Conservation (phyloP, 2,113 vertebrate species). For the Zosterops pallidus region DNA sequence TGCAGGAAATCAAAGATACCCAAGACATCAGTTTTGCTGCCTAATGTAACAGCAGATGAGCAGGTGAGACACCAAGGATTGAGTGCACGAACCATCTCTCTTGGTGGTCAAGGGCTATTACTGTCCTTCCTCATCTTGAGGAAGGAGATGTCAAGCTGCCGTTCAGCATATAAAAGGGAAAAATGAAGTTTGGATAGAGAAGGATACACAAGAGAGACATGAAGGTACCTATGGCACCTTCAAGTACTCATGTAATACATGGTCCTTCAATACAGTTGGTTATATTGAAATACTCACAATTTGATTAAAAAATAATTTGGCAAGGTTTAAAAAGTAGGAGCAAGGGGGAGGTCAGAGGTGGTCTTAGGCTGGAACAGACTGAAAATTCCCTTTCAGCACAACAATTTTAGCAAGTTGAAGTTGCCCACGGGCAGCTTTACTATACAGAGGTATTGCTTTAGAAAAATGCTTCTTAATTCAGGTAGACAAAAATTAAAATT, state of each 20-base stretch:
- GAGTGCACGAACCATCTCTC: background rate
- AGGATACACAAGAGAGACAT: background rate
- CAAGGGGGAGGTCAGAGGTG: background rate
- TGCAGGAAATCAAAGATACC: background rate
- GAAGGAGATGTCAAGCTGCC: background rate
- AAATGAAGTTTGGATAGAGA: background rate
- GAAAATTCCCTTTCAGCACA: background rate
- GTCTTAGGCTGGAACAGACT: background rate
- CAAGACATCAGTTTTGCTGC: background rate
- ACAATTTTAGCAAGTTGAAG: background rate
- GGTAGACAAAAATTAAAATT: background rate
- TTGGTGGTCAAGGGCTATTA: background rate
- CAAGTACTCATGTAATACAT: background rate
- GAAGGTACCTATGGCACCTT: background rate
- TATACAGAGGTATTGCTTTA: background rate
- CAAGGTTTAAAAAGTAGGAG: background rate
- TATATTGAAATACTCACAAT: background rate
- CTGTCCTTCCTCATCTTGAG: background rate
- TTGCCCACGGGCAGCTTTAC: background rate
- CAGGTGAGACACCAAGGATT: background rate
- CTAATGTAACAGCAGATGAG: background rate
- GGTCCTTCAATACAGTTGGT: background rate
- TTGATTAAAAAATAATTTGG: background rate
- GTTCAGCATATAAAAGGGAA: background rate
- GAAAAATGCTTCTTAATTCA: background rate